These are phyloP conservation scores for Himalopsyche japonica DNA, from an alignment of 2,888 invertebrate genomes.

Conservation along the genomic window DNA sequence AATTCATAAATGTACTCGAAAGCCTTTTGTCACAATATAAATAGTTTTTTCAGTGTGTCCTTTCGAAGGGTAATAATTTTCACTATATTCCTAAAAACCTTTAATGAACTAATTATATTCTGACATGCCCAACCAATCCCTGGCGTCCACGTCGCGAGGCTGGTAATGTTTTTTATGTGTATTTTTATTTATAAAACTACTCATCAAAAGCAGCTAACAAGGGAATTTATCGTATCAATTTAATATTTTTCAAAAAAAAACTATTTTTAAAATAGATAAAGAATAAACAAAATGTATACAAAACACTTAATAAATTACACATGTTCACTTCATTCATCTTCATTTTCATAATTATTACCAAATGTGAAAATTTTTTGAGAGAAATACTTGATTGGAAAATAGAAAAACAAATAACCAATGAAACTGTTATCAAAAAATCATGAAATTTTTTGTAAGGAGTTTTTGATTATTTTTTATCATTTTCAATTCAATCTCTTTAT, in stretches of 20 bases:
- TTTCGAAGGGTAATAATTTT: too few relatives aligned
- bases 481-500: too few relatives aligned
- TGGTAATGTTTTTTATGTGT: neutral
- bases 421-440: too few relatives aligned
- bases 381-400: too few relatives aligned
- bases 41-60: neutral
- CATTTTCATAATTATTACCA: too few relatives aligned
- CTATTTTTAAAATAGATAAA: neutral
- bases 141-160: slow-evolving; percentile 1
- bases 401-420: too few relatives aligned
- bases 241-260: neutral
- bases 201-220: neutral
- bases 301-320: too few relatives aligned
- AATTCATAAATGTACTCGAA: neutral
- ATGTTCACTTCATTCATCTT: too few relatives aligned
- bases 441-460: too few relatives aligned
- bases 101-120: neutral
- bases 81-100: neutral
- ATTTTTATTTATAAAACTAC: neutral
- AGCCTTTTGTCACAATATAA: neutral
- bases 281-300: too few relatives aligned
- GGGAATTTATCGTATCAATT: neutral
- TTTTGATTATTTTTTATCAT: too few relatives aligned
- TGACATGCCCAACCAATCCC: neutral
- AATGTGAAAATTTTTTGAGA: too few relatives aligned